Conservation (phyloP, 2,113 vertebrate genomes). For the Chaetops frenatus region DNA sequence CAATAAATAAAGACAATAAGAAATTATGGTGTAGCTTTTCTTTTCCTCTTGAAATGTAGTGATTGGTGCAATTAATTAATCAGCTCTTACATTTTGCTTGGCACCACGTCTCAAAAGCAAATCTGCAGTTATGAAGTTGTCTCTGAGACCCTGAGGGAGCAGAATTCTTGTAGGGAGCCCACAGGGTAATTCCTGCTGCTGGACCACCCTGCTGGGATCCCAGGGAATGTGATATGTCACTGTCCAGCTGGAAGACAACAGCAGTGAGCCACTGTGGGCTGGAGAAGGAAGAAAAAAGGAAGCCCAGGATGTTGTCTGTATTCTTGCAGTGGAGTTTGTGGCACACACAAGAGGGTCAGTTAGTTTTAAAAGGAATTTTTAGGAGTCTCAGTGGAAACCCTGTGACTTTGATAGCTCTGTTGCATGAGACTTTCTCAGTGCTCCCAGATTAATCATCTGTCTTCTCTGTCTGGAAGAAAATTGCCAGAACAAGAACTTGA, state of each 20-base stretch:
- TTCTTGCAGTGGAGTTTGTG: neutral
- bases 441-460: constrained; percentile 4
- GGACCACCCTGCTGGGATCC: neutral
- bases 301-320: neutral
- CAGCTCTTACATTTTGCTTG: neutral
- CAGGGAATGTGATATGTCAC: neutral
- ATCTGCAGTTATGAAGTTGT: neutral
- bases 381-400: neutral
- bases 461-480: constrained; percentile 14
- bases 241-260: neutral
- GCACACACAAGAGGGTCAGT: neutral
- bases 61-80: neutral
- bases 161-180: neutral
- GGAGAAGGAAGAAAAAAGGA: neutral
- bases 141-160: neutral
- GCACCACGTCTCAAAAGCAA: neutral
- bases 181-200: neutral
- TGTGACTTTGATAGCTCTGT: neutral
- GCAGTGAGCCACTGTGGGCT: neutral
- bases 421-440: neutral
- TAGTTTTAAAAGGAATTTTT: neutral
- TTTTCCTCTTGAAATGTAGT: neutral
- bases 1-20: neutral
- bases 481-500: neutral
- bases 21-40: neutral